Base-by-base conservation (phyloP, 2,888 invertebrate genomes). In the Adelognathus sp. region DNA sequence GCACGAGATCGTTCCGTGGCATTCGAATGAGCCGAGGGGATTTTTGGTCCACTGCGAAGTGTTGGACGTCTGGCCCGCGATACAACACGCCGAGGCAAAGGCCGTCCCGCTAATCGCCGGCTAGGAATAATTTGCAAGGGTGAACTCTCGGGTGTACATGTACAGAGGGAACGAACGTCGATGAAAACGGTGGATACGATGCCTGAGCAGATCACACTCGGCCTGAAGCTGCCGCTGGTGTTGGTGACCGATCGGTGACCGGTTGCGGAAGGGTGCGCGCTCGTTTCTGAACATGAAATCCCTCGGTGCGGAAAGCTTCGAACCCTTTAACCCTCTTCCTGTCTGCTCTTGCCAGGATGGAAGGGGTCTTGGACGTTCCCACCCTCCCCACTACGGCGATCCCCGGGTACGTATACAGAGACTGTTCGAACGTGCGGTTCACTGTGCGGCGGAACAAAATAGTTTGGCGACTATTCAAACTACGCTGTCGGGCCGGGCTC, bases 381-480 rank as follows among this genome's bases (percentile, higher is more conserved):
- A 27, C 6, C 18, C 24, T 6, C 52, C 9, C 16, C 54, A 5
- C 11, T 4, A 18, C 50, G 11, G 24, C 21, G 50, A 24, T 50
- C 11, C 29, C 6, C 9, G n/a, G 7, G 46, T n/a, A 14, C 29
- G 7, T 52, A 36, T 52, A 67, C 67, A 39, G 54, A 16, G 54
- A 41, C 54, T 54, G 21, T 66, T 56, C 63, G 78, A 21, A 74
- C 46, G 67, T 71, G 74, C 44, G 76, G 54, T 50, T 46, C 72
- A 18, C 39, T 54, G 67, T 67, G 54, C 67, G 60, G 74, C 36
- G 72, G 71, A 79, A 79, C 78, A 80, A 81, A 86, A 86, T 84
- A 87, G 85, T 87, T 86, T 54, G 76, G 56, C 69, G 80, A 86
- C 81, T 85, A 85, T 85, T 81, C 78, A 79, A 83, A 81, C 78